Base-by-base conservation (phyloP, 1,140 invertebrate species). In the Oedothorax gibbosus region DNA sequence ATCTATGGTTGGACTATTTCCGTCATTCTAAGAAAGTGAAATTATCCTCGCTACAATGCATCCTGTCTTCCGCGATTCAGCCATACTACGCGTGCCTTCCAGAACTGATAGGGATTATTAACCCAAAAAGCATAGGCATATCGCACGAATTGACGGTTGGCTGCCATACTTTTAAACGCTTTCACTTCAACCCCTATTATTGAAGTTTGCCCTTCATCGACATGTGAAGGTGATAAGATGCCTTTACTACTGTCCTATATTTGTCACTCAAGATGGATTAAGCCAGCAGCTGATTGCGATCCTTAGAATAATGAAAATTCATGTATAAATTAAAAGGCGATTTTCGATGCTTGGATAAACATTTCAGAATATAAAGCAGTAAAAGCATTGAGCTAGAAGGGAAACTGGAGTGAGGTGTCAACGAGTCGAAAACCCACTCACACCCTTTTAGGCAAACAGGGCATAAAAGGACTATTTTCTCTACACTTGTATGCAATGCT, bases 61-160 rank as follows among this genome's bases (percentile, higher is more conserved):
- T 35, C 35, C 35, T 35, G 54, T 15, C 68, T 71, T 71, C 50
- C 69, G 50, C 50, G 11, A n/a, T 49, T 51, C 35, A 18, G 50
- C 72, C 7, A 7, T 14, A 66, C 15, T 57, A n/a, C 72, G 51
- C 72, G 72, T 50, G 72, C 54, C 72, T 75, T 12, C 53, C 35
- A 10, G 72, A 75, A 75, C 72, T 75, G 72, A 75, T 75, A 7
- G 72, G 11, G 54, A 57, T 57, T 75, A 75, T 57, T 75, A 75
- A 75, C 72, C 72, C 72, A 75, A 57, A 75, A 75, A 71, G 54
- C 69, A 71, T n/a, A 18, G 49, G 50, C 69, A 51, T 71, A 71
- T 53, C 69, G 69, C 50, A 14, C 57, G 64, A 7, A 66, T 49
- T 5, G 9, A 21, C 64, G 64, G 20, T 66, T 21, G 11, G 20